phyloP scores from a whole-genome alignment of 2,797 vertebrate genomes.

The Enteromius paludinosus region DNA sequence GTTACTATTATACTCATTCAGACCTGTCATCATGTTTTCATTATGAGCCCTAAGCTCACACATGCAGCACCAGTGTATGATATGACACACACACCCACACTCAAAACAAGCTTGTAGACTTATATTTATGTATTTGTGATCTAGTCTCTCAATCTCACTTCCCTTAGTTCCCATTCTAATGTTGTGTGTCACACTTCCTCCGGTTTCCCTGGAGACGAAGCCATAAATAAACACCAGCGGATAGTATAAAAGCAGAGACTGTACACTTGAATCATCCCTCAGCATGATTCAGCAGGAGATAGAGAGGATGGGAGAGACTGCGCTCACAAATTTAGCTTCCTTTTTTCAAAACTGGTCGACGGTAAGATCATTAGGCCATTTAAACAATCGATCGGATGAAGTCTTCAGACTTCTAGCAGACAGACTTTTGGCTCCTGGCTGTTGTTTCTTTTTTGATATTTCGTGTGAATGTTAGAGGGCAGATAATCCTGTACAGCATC shows the following conservation, averaged over 20 bases:
- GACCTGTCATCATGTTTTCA: constrained; percentile 62
- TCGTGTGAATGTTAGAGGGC: neutral
- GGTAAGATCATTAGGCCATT: neutral
- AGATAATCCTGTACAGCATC: neutral
- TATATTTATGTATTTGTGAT: constrained; percentile 14
- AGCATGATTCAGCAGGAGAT: constrained; percentile 57
- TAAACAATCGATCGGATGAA: neutral
- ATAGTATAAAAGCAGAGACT: constrained; percentile 40
- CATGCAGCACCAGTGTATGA: neutral
- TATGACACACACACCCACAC: neutral
- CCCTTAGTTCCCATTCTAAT: constrained; percentile 38
- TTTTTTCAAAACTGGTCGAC: neutral
- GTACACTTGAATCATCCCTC: constrained; percentile 46
- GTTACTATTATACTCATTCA: constrained; percentile 43
- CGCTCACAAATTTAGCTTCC: neutral
- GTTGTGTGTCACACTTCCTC: constrained; percentile 55
- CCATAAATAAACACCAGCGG: constrained; percentile 52
- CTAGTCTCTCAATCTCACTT: constrained; percentile 5
- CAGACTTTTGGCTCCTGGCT: constrained; percentile 1
- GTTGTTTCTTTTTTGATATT: neutral
- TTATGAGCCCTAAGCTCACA: constrained; percentile 47
- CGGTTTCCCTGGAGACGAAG: constrained; percentile 55
- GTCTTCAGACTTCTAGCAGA: neutral
- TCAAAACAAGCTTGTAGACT: neutral
- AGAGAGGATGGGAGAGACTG: constrained; percentile 1